Evolutionary conservation across 2,888 invertebrate genomes (phyloP), one percentile per base, ranked within the genome.

Genomic region (Coenonympha glycerion): DNA sequence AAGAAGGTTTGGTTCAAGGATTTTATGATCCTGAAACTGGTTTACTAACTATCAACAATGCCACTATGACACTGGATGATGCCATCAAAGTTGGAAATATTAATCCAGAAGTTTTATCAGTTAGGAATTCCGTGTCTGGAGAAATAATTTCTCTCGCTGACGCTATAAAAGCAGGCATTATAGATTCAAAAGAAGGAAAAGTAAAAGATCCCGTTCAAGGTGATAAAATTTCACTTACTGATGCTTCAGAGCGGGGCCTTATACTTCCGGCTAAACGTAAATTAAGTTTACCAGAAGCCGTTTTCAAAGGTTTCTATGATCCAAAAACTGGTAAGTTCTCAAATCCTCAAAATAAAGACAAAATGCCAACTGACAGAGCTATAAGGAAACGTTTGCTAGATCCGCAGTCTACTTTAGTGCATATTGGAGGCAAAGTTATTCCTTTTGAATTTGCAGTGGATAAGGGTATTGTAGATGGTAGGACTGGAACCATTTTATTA

Each of bases 281-380:
- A 73, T 91, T 95, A 57, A 94, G 94, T 53, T 86, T 96, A 21
- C 94, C 95, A 0, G 95, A 96, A 81, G 96, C 96, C 1, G 92
- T 97, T n/a, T 93, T 93, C 66, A 93, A 94, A 79, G 96, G 96
- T n/a, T 91, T 94, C 57, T 96, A 96, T 68, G 95, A 97, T 84
- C 92, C 94, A 0, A 90, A 91, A 63, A 92, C 93, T 26, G 96
- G 96, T 39, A 91, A 93, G 67, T 94, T 95, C 68, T 92, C 92
- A 28, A 93, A 93, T 71, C 92, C 94, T 2, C 89, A 91, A 64
- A 93, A 92, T n/a, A 91, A 92, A 63, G 93, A 94, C 73, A 92
- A 93, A 71, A 79, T 96, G 55, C 91, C 92, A 58, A 92, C 95
- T 45, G 93, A 95, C 76, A 91, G 93, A 63, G 96, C 97, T 47